Evolutionary conservation across 2,888 invertebrate species (phyloP).

Genomic region (Drosophila emarginata): DNA sequence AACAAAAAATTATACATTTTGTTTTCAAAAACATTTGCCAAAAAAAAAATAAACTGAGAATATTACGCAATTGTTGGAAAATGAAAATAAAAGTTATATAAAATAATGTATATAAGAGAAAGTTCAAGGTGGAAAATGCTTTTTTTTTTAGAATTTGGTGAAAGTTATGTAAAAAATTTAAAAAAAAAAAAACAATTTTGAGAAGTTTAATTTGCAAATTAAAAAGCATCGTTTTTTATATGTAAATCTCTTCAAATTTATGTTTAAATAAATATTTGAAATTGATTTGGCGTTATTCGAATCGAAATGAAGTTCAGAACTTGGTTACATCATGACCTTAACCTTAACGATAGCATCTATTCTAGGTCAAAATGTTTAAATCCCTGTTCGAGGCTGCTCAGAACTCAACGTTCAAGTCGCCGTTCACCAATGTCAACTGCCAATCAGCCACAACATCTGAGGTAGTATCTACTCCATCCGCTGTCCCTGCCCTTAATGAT

Average conservation of each 20-base stretch:
- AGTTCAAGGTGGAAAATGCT: slow-evolving; percentile 38
- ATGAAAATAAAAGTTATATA: slow-evolving; percentile 62
- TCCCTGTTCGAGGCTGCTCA: slow-evolving; percentile 86
- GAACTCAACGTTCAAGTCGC: slow-evolving; percentile 86
- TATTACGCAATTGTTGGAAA: slow-evolving; percentile 57
- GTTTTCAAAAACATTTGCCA: slow-evolving; percentile 35
- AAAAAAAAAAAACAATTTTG: neutral
- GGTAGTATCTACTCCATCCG: slow-evolving; percentile 17
- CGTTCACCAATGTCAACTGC: slow-evolving; percentile 85
- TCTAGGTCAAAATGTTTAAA: slow-evolving; percentile 82
- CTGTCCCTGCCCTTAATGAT: slow-evolving; percentile 36
- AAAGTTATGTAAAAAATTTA: neutral
- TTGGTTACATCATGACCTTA: slow-evolving; percentile 64
- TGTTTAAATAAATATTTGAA: neutral
- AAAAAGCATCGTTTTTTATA: neutral
- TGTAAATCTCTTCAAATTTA: neutral
- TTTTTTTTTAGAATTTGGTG: neutral
- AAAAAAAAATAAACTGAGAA: slow-evolving; percentile 8
- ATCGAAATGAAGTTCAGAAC: too few relatives aligned
- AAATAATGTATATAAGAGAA: slow-evolving; percentile 38
- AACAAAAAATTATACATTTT: neutral
- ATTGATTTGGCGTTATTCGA: neutral
- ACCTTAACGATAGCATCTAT: slow-evolving; percentile 39
- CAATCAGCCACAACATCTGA: slow-evolving; percentile 80
- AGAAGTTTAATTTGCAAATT: neutral